These are phyloP conservation scores for Crocidura indochinensis DNA, from an alignment of 2,797 vertebrate species.

Conservation along the genomic window DNA sequence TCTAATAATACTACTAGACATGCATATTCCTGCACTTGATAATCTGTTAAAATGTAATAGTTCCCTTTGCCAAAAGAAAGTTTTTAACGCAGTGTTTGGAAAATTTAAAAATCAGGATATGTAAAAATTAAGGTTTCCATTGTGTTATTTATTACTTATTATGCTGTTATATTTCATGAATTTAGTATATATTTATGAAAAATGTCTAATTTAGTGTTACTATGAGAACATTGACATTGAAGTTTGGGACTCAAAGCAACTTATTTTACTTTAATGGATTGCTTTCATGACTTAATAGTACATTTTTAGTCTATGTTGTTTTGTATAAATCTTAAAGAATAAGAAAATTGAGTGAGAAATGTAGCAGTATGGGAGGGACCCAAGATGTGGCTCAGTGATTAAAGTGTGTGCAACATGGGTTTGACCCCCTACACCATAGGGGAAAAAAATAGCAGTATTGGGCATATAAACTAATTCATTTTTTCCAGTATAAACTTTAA, in stretches of 20 bases:
- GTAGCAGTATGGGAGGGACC: too few relatives aligned
- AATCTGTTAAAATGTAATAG: conserved; percentile 71
- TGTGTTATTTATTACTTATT: conserved; percentile 73
- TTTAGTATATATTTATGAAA: conserved; percentile 71
- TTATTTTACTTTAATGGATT: conserved; percentile 70
- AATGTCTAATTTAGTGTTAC: conserved; percentile 62
- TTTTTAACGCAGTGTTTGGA: conserved; percentile 67
- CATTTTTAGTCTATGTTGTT: conserved; percentile 71
- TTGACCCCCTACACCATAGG: too few relatives aligned
- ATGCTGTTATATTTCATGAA: conserved; percentile 59
- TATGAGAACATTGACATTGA: conserved; percentile 73
- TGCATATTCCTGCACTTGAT: conserved; percentile 67
- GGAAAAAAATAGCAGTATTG: conserved; percentile 1
- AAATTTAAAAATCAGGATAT: conserved; percentile 72
- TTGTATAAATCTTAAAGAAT: conserved; percentile 66
- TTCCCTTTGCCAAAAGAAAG: conserved; percentile 60
- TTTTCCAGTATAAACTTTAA: conserved; percentile 49
- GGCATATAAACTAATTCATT: conserved; percentile 20
- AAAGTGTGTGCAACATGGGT: too few relatives aligned
- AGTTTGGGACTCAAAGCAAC: conserved; percentile 66
- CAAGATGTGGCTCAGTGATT: too few relatives aligned
- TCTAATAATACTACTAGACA: conserved; percentile 71
- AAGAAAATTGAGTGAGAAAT: conserved; percentile 22
- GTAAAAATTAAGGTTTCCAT: conserved; percentile 68
- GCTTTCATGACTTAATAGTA: conserved; percentile 55